phyloP scores from a whole-genome alignment of 1,140 invertebrate genomes.

The Drosophila obscura region DNA sequence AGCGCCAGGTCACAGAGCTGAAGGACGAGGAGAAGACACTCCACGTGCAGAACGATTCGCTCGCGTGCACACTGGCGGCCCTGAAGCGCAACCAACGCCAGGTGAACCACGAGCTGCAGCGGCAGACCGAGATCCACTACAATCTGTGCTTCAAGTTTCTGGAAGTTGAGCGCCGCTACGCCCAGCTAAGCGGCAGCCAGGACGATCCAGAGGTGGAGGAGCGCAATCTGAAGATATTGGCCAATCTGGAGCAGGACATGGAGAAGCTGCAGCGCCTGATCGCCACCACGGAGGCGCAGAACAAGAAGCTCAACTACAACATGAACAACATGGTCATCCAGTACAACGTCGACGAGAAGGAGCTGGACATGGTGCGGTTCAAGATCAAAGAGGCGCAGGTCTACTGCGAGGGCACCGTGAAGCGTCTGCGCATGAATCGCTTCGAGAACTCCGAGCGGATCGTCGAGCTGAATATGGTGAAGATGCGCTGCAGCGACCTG shows the following conservation, averaged over 20 bases:
- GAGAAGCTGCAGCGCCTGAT: constrained; percentile 57
- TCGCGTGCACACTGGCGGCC: constrained; percentile 42
- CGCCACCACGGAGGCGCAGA: constrained; percentile 84
- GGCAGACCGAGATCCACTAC: constrained; percentile 77
- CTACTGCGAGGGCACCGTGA: constrained; percentile 85
- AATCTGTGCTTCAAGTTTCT: constrained; percentile 71
- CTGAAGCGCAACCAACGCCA: constrained; percentile 53
- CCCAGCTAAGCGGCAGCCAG: constrained; percentile 36
- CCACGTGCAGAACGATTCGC: constrained; percentile 52
- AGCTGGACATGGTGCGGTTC: constrained; percentile 63
- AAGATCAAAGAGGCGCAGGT: constrained; percentile 84
- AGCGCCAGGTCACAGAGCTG: constrained; percentile 62
- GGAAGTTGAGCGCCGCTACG: constrained; percentile 49
- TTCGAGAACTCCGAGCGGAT: constrained; percentile 85
- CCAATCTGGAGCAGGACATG: constrained; percentile 52
- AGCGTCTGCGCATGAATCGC: constrained; percentile 84
- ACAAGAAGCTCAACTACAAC: constrained; percentile 85
- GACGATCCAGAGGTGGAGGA: constrained; percentile 62
- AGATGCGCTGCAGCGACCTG: constrained; percentile 85
- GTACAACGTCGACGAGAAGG: constrained; percentile 76
- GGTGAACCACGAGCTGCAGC: constrained; percentile 53
- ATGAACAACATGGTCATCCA: constrained; percentile 83
- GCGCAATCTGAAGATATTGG: constrained; percentile 42
- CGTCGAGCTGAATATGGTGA: constrained; percentile 87
- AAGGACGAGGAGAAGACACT: constrained; percentile 61